Conservation (phyloP, 2,888 invertebrate genomes). For the Deroplatys truncata region DNA sequence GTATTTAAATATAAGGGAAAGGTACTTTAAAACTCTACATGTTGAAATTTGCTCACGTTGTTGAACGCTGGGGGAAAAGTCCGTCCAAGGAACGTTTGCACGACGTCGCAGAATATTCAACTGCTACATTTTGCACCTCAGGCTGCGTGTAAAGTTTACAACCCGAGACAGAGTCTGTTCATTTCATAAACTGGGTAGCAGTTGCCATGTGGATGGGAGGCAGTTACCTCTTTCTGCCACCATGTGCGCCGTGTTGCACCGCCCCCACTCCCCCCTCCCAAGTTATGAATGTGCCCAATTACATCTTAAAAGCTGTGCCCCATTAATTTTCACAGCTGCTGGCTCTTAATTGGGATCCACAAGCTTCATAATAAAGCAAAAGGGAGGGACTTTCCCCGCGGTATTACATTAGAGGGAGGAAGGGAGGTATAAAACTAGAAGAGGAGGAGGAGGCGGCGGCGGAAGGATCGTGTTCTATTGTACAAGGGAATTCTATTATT, state of each 20-base stretch:
- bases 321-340: constrained; percentile 62
- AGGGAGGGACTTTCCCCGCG: constrained; percentile 19
- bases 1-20: too few species aligned
- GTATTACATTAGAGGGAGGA: constrained; percentile 24
- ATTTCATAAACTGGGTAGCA: too few species aligned
- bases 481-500: constrained; percentile 31
- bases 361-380: constrained; percentile 53
- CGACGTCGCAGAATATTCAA: background rate
- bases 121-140: too few species aligned
- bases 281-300: constrained; percentile 61
- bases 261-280: constrained; percentile 33
- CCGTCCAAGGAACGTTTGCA: background rate
- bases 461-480: constrained; percentile 22
- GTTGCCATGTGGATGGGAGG: too few species aligned
- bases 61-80: too few species aligned
- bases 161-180: too few species aligned
- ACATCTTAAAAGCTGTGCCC: constrained; percentile 61
- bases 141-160: too few species aligned
- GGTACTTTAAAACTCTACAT: too few species aligned
- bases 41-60: too few species aligned
- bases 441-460: constrained; percentile 2
- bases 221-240: too few species aligned
- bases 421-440: constrained; percentile 3
- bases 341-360: constrained; percentile 58
- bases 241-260: too few species aligned